Base-by-base conservation (phyloP, 2,888 invertebrate genomes). In the Scaptomyza caliginosa region DNA sequence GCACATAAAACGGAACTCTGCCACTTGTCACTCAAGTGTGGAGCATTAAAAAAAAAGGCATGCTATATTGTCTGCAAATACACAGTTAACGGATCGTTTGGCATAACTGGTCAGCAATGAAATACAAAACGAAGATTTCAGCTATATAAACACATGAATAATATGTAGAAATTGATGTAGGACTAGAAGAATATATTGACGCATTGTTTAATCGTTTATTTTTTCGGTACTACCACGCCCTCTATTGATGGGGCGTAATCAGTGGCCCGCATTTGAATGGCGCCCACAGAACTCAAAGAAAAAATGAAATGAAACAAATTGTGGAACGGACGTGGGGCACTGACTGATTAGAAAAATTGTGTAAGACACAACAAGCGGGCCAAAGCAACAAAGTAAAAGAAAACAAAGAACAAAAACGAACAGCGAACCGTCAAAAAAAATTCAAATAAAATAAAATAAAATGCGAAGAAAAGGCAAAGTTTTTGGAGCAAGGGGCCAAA, bases 261-360 rank as follows among this genome's bases (percentile, higher is more conserved):
- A 75, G 62, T 46, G 64, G 65, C 86, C 80, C 80, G 86, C 70
- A 86, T 86, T 67, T 49, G 49, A 69, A 65, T 50, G 54, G 51
- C 43, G 75, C 49, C 63, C 54, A 42, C 48, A 39, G 43, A 54
- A 52, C 30, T 13, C 34, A 43, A 28, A 23, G 26, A 36, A 28
- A 55, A 21, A 23, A 23, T 26, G 21, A 32, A 32, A 13, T 51
- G 58, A 64, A 74, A 62, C 48, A 60, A 74, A 55, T 36, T 58
- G 52, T 13, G 40, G 59, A 62, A 64, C 63, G 59, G 72, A 81
- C 78, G 46, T 59, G 78, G 67, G 63, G 28, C 73, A 36, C 74
- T 83, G 80, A 86, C 80, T 81, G 80, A 81, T 81, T 83, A 81
- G 83, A 86, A 86, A 81, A 76, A 85, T 79, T 49, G 42, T 74